Percentiles rank a stretch among this genome's conserved stretches.
These are phyloP conservation scores for Zelleria hepariella DNA, from an alignment of 2,888 invertebrate species.

Conservation along the genomic window DNA sequence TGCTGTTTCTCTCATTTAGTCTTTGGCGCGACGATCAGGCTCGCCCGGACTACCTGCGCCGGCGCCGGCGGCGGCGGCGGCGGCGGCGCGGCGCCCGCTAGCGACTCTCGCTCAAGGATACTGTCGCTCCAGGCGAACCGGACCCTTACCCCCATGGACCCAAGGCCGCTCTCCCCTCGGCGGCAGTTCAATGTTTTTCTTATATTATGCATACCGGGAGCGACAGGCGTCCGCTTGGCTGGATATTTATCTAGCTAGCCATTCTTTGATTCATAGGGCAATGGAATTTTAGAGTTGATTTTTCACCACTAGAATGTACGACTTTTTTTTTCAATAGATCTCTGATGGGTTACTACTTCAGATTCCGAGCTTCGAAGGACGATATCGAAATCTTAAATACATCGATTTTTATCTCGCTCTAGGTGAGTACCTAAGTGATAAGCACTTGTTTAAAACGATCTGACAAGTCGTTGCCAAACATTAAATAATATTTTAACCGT, in stretches of 20 bases:
- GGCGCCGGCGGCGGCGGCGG: background rate
- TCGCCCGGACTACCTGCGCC: too few relatives aligned
- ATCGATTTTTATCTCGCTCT: too few relatives aligned
- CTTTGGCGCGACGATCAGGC: conserved; percentile 15
- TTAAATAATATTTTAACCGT: too few relatives aligned
- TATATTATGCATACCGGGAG: background rate
- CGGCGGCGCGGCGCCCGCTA: conserved; percentile 42
- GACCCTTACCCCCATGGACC: conserved; percentile 23
- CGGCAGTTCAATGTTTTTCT: background rate
- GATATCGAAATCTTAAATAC: too few relatives aligned
- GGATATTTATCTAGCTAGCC: background rate
- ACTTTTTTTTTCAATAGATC: too few relatives aligned
- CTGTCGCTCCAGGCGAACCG: conserved; percentile 24
- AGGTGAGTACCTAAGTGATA: too few relatives aligned
- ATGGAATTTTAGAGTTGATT: background rate
- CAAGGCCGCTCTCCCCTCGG: background rate
- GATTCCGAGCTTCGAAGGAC: too few relatives aligned
- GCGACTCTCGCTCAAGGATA: conserved; percentile 65
- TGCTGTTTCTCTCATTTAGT: conserved; percentile 15
- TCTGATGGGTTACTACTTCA: too few relatives aligned
- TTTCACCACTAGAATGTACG: too few relatives aligned
- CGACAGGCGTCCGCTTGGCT: background rate
- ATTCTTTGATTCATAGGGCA: background rate
- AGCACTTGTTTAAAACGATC: too few relatives aligned
- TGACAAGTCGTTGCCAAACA: too few relatives aligned